Evolutionary conservation across 2,888 invertebrate species (phyloP), one percentile per base, ranked within the genome.

Genomic region (Catocala sponsa): DNA sequence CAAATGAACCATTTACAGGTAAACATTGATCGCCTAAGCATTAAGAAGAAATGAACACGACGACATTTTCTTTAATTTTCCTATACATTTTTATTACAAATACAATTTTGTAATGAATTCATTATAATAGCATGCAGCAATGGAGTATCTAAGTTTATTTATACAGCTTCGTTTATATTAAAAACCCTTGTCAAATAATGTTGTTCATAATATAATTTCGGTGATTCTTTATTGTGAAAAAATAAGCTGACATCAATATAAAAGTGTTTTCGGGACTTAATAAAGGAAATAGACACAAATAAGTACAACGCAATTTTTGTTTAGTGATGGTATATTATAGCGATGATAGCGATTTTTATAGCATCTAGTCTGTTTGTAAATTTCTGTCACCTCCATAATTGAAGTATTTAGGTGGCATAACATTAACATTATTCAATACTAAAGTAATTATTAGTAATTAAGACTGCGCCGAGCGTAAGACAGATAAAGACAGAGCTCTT

Each of bases 1-100:
- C 56, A 64, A 74, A 70, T 70, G 70, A 68, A 60, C 67, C 77
- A 70, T 65, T 64, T 50, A 51, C 42, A 58, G 55, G 61, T 41
- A 67, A 67, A 65, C 62, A 62, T 62, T 70, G 57, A 67, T 73
- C 42, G 44, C 41, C 48, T 35, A 33, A 44, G 46, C 13, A 13
- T 11, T 35, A 50, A 46, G 46, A 48, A 58, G 25, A 25, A 38
- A 47, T 47, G 32, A 46, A 33, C 10, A 5, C 4, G n/a, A 25
- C 11, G 6, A 41, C 38, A 35, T 51, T 41, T 9, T 51, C 15
- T 13, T 43, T 47, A 15, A 38, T 5, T 51, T 46, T 4, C 13
- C 7, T 38, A 2, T 15, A 25, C 12, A 35, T 46, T 46, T 46
- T 2, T 15, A 6, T 46, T 46, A 2, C 6, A 15, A 15, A 15